Evolutionary conservation across 2,888 invertebrate genomes (phyloP).

Genomic region (Drosophila borborema): DNA sequence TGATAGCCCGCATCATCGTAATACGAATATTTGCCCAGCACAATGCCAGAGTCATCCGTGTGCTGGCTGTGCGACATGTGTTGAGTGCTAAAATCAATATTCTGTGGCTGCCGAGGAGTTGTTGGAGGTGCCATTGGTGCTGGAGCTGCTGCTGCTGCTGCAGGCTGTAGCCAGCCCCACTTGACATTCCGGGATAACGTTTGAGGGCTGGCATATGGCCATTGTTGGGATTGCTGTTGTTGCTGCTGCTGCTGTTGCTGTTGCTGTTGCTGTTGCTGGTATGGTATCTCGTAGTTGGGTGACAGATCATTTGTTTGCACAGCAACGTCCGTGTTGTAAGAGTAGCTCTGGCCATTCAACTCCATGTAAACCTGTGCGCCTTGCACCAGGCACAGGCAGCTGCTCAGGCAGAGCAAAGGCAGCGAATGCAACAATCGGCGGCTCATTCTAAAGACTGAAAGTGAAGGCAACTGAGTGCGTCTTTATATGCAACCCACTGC

Average conservation of each 20-base stretch:
- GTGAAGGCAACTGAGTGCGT: neutral
- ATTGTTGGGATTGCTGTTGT: constrained; percentile 5
- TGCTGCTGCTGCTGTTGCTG: too few species aligned
- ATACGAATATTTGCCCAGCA: constrained; percentile 88
- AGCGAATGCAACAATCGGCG: constrained; percentile 17
- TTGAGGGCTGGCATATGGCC: constrained; percentile 6
- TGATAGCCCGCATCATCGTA: constrained; percentile 90
- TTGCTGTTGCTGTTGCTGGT: neutral
- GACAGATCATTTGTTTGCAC: constrained; percentile 39
- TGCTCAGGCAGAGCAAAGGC: constrained; percentile 11
- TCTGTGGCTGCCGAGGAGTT: constrained; percentile 41
- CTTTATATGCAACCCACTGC: constrained; percentile 15
- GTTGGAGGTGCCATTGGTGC: neutral
- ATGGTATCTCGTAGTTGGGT: constrained; percentile 52
- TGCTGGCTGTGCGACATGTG: constrained; percentile 81
- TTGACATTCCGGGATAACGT: neutral
- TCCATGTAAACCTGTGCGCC: constrained; percentile 83
- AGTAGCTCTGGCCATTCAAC: constrained; percentile 83
- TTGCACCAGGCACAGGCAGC: constrained; percentile 4
- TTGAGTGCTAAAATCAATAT: constrained; percentile 77
- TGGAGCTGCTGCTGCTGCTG: constrained; percentile 18
- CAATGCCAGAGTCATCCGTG: constrained; percentile 80
- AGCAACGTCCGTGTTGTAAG: constrained; percentile 84
- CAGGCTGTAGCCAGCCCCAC: constrained; percentile 40
- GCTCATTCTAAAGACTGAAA: constrained; percentile 43